These are phyloP conservation scores for Gallinago jamesoni DNA, from an alignment of 2,113 vertebrate genomes.

Conservation along the genomic window DNA sequence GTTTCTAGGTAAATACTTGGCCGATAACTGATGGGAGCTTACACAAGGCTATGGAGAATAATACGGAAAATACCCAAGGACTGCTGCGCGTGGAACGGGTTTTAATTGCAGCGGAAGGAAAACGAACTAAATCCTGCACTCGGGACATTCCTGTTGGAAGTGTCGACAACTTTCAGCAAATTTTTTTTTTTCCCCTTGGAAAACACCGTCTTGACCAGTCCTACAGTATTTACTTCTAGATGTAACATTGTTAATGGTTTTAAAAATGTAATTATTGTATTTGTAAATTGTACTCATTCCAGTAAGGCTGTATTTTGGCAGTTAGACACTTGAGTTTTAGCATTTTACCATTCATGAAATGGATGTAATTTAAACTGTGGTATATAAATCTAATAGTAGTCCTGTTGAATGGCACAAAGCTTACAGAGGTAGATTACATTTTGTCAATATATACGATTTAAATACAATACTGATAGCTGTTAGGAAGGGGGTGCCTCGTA, in stretches of 20 bases:
- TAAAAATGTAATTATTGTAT: conserved; percentile 96
- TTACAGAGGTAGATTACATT: conserved; percentile 80
- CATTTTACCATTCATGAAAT: conserved; percentile 80
- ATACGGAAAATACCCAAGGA: conserved; percentile 49
- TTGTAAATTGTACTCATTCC: conserved; percentile 93
- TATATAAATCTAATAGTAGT: conserved; percentile 82
- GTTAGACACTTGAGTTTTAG: conserved; percentile 83
- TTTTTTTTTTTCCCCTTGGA: conserved; percentile 49
- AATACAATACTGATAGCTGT: conserved; percentile 69
- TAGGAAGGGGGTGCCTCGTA: conserved; percentile 76
- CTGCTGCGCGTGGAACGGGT: conserved; percentile 64
- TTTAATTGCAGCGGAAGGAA: conserved; percentile 71
- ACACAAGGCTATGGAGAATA: conserved; percentile 63
- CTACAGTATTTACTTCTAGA: conserved; percentile 94
- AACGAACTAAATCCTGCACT: conserved; percentile 72
- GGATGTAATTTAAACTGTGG: conserved; percentile 84
- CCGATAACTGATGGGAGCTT: conserved; percentile 87
- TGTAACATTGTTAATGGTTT: conserved; percentile 93
- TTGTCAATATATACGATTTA: conserved; percentile 79
- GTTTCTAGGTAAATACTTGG: conserved; percentile 94
- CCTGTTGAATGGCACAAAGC: conserved; percentile 79
- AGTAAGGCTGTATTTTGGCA: conserved; percentile 81
- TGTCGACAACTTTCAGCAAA: conserved; percentile 61
- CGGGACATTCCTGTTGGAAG: conserved; percentile 71
- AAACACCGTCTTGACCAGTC: conserved; percentile 78